Evolutionary conservation across 2,888 invertebrate genomes (phyloP).

Genomic region (Rhaphigaster nebulosa): DNA sequence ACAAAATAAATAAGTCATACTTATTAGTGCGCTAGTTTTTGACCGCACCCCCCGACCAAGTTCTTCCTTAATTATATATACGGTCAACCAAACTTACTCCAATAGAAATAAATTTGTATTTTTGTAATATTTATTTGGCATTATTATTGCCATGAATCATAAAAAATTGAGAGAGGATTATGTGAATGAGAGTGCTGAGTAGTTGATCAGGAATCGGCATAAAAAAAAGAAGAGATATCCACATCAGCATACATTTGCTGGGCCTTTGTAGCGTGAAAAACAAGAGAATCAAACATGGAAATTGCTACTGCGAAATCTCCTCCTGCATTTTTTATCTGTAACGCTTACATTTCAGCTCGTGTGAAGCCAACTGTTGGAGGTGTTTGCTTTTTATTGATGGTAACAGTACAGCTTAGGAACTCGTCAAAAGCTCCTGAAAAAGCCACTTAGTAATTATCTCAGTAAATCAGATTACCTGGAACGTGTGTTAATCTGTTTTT

Average conservation of each 20-base stretch:
- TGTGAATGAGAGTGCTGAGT: background rate
- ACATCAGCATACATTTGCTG: background rate
- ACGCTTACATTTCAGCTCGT: background rate
- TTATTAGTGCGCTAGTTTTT: too few species aligned
- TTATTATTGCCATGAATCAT: too few species aligned
- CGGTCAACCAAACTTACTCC: too few species aligned
- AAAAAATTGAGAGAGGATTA: background rate
- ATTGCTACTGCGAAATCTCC: background rate
- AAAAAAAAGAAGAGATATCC: background rate
- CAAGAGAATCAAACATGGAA: background rate
- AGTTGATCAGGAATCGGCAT: background rate
- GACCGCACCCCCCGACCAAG: too few species aligned
- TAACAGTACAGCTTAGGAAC: background rate
- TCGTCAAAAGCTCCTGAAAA: too few species aligned
- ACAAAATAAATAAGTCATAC: too few species aligned
- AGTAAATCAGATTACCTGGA: too few species aligned
- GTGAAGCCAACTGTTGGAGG: background rate
- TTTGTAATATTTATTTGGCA: too few species aligned
- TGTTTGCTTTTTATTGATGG: background rate
- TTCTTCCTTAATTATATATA: too few species aligned
- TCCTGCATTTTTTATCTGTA: background rate
- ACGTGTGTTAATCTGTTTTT: too few species aligned
- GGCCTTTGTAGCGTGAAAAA: background rate
- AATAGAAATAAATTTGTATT: too few species aligned
- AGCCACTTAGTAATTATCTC: too few species aligned